Percentiles rank a stretch among this genome's conserved stretches.
Evolutionary conservation across 2,888 invertebrate genomes (phyloP).

Genomic region (Eupithecia pulchellata): DNA sequence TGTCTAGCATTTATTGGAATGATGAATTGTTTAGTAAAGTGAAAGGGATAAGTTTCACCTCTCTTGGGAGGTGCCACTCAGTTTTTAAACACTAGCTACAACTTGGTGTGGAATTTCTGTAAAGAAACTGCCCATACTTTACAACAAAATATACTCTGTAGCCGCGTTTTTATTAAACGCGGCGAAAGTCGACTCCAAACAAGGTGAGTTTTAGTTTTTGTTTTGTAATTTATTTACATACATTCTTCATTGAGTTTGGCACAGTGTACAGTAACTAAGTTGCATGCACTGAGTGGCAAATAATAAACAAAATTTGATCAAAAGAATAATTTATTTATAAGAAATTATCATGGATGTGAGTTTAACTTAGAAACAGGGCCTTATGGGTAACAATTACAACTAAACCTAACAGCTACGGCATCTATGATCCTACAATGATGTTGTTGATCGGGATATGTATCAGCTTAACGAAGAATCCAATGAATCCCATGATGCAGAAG

Average conservation of each 20-base stretch:
- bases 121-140: no score
- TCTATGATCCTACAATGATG: slow-evolving; percentile 94
- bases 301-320: slow-evolving; percentile 42
- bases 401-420: slow-evolving; percentile 54
- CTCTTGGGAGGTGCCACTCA: no score
- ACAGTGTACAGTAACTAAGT: no score
- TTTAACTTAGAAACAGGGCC: slow-evolving; percentile 68
- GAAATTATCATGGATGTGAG: slow-evolving; percentile 60
- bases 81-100: no score
- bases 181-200: no score
- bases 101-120: no score
- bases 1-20: not conserved
- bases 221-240: no score
- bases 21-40: not conserved
- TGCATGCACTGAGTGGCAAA: not conserved
- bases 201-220: no score
- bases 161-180: no score
- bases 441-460: slow-evolving; percentile 99
- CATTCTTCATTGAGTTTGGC: no score
- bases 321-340: slow-evolving; percentile 76
- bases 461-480: slow-evolving; percentile 99
- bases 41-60: not conserved
- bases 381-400: slow-evolving; percentile 69
- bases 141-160: no score
- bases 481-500: slow-evolving; percentile 99